Evolutionary conservation across 1,140 invertebrate species (phyloP).

Genomic region (Bombus confusus): DNA sequence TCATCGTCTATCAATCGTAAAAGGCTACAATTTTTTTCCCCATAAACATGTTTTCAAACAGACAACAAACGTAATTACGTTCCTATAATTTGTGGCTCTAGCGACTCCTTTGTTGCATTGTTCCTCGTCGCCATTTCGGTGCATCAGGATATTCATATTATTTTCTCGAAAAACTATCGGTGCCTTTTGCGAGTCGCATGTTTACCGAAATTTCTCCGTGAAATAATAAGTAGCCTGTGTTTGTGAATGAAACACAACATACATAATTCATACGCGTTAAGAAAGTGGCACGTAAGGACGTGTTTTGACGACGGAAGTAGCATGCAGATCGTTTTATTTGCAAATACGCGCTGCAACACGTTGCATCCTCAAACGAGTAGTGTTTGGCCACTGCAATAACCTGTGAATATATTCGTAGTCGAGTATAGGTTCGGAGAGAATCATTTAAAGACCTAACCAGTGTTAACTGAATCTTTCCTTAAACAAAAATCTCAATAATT

Average conservation of each 20-base stretch:
- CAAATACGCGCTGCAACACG: not conserved
- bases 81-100: not conserved
- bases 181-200: not conserved
- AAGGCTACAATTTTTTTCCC: no score
- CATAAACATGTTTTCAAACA: no score
- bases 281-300: not conserved
- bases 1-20: no score
- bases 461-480: no score
- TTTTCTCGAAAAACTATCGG: not conserved
- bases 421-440: not conserved
- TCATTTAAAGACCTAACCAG: no score
- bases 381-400: not conserved
- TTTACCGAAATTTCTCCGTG: constrained; percentile 3
- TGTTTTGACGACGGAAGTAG: constrained; percentile 7
- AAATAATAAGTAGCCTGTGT: not conserved
- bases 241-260: constrained; percentile 10
- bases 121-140: not conserved
- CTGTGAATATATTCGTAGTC: not conserved
- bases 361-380: not conserved
- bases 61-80: not conserved
- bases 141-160: not conserved
- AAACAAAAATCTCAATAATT: no score
- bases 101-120: not conserved
- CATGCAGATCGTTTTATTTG: not conserved
- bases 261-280: constrained; percentile 14